phyloP scores from a whole-genome alignment of 2,888 invertebrate species.

The Panzeria rudis region DNA sequence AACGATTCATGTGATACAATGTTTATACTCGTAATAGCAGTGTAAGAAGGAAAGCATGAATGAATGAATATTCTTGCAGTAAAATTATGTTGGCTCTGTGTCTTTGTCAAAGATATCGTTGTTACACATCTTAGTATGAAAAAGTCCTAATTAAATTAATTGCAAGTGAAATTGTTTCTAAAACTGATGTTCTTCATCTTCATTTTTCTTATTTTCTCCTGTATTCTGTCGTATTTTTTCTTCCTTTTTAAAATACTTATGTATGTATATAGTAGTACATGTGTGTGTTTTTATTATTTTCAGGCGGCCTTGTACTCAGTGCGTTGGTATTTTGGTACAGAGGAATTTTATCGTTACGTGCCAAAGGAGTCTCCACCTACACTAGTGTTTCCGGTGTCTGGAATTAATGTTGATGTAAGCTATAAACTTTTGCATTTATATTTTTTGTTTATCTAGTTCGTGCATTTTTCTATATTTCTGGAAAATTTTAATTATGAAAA shows the following conservation, averaged over 20 bases:
- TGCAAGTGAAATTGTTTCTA: conserved; percentile 75
- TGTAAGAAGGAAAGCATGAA: background rate
- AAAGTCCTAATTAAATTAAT: conserved; percentile 76
- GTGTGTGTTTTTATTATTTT: conserved; percentile 67
- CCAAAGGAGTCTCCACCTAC: conserved; percentile 86
- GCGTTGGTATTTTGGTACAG: conserved; percentile 86
- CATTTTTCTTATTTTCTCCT: conserved; percentile 54
- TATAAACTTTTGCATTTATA: conserved; percentile 37
- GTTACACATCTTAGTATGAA: conserved; percentile 56
- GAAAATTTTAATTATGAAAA: background rate
- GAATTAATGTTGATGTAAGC: conserved; percentile 87
- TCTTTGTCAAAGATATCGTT: conserved; percentile 51
- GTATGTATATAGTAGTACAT: conserved; percentile 46
- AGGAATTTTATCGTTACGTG: conserved; percentile 87
- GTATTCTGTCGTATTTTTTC: background rate
- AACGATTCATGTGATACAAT: conserved; percentile 12
- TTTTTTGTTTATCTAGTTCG: background rate
- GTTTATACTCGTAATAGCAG: conserved; percentile 4
- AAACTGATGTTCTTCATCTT: conserved; percentile 71
- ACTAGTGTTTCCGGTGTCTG: conserved; percentile 85
- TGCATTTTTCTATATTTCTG: background rate
- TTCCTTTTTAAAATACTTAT: conserved; percentile 10
- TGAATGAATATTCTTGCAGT: conserved; percentile 3
- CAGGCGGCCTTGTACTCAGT: conserved; percentile 86
- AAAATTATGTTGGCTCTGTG: conserved; percentile 39